Conservation (phyloP, 2,888 invertebrate species). For the Anoplius nigerrimus region DNA sequence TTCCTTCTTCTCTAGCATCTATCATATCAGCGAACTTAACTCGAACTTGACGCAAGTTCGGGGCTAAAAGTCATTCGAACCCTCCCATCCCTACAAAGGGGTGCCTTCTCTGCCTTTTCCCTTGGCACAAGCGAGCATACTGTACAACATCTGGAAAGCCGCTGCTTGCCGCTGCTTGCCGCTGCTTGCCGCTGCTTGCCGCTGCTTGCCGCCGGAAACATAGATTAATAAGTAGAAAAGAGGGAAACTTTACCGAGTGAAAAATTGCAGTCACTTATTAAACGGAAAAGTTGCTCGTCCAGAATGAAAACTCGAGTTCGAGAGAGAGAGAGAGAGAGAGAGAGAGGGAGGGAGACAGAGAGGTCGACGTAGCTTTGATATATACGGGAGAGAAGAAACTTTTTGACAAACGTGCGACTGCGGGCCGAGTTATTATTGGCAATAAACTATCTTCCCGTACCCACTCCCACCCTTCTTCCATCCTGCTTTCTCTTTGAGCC, state of each 20-base stretch:
- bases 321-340: too few species aligned
- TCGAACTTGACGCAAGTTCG: conserved; percentile 56
- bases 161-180: conserved; percentile 1
- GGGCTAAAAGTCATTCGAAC: conserved; percentile 38
- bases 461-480: too few species aligned
- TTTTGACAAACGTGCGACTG: conserved; percentile 57
- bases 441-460: conserved; percentile 52
- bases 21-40: conserved; percentile 51
- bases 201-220: background rate
- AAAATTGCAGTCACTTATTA: conserved; percentile 72
- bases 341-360: conserved; percentile 40
- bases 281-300: conserved; percentile 67
- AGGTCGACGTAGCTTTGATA: conserved; percentile 55
- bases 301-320: conserved; percentile 35
- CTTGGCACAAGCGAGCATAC: too few species aligned
- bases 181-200: too few species aligned
- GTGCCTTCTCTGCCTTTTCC: background rate
- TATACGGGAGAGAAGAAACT: conserved; percentile 57
- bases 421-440: conserved; percentile 57
- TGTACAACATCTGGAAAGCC: conserved; percentile 1
- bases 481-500: too few species aligned
- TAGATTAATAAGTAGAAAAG: background rate
- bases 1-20: too few species aligned
- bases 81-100: conserved; percentile 20
- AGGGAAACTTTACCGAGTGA: conserved; percentile 62